Conservation (phyloP, 2,888 invertebrate species). For the Entomobrya proxima region DNA sequence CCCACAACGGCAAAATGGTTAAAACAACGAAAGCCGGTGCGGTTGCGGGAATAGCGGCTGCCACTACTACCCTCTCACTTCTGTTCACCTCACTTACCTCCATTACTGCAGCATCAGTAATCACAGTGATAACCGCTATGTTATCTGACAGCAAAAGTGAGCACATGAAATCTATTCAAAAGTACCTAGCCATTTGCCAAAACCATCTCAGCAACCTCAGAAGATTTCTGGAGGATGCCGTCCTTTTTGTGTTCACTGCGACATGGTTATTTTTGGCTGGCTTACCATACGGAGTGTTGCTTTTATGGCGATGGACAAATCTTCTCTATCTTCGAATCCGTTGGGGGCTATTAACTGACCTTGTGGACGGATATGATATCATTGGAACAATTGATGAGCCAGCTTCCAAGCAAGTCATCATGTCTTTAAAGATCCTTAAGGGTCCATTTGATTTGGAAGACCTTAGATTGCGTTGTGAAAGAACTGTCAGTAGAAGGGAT, state of each 20-base stretch:
- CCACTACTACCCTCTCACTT: slow-evolving; percentile 48
- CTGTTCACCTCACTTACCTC: slow-evolving; percentile 23
- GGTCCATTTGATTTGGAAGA: slow-evolving; percentile 64
- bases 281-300: slow-evolving; percentile 66
- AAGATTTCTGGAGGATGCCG: slow-evolving; percentile 64
- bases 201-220: slow-evolving; percentile 37
- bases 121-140: slow-evolving; percentile 14
- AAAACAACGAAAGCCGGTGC: neutral
- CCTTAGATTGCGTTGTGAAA: slow-evolving; percentile 59
- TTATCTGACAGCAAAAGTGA: slow-evolving; percentile 6
- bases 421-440: slow-evolving; percentile 70
- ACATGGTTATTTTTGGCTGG: slow-evolving; percentile 65
- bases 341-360: slow-evolving; percentile 64
- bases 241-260: slow-evolving; percentile 70
- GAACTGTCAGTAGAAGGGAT: slow-evolving; percentile 64
- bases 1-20: slow-evolving; percentile 29
- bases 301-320: slow-evolving; percentile 66
- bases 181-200: slow-evolving; percentile 5
- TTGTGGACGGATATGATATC: slow-evolving; percentile 68
- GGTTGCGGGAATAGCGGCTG: slow-evolving; percentile 42
- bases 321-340: slow-evolving; percentile 62
- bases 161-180: slow-evolving; percentile 4
- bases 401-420: slow-evolving; percentile 69
- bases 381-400: slow-evolving; percentile 71
- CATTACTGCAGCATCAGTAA: slow-evolving; percentile 39